These are phyloP conservation scores for Hydra vulgaris DNA, from an alignment of 30 jellyfish, hydroid and myxozoan species.

Conservation along the genomic window DNA sequence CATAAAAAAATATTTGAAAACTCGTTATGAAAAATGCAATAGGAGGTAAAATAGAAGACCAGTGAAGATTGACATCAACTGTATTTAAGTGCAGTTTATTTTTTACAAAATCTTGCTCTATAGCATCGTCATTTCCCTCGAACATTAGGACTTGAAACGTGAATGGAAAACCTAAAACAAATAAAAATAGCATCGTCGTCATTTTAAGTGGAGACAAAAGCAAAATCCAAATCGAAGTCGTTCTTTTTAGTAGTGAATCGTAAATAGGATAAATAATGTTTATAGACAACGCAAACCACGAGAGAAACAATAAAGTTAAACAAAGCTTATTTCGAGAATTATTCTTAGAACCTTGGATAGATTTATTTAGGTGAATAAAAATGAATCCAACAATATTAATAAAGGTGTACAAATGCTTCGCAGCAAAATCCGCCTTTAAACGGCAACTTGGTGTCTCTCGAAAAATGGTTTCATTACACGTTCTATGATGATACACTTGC, in stretches of 20 bases:
- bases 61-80: neutral
- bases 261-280: neutral
- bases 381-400: neutral
- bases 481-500: neutral
- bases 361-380: no score
- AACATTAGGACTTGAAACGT: neutral
- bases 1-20: neutral
- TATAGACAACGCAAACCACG: neutral
- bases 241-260: neutral
- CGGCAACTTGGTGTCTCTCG: neutral
- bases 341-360: neutral
- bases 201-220: neutral
- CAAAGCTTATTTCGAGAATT: neutral
- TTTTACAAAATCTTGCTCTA: neutral
- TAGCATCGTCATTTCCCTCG: neutral
- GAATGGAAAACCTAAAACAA: neutral
- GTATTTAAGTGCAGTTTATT: neutral
- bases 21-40: neutral
- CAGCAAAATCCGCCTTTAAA: neutral
- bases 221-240: neutral
- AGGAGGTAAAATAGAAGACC: neutral
- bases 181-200: neutral
- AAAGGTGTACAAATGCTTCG: neutral
- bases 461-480: neutral
- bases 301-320: neutral